Percentiles rank a stretch among this genome's conserved stretches.
Conservation (phyloP, 2,888 invertebrate species). For the Tuta absoluta region DNA sequence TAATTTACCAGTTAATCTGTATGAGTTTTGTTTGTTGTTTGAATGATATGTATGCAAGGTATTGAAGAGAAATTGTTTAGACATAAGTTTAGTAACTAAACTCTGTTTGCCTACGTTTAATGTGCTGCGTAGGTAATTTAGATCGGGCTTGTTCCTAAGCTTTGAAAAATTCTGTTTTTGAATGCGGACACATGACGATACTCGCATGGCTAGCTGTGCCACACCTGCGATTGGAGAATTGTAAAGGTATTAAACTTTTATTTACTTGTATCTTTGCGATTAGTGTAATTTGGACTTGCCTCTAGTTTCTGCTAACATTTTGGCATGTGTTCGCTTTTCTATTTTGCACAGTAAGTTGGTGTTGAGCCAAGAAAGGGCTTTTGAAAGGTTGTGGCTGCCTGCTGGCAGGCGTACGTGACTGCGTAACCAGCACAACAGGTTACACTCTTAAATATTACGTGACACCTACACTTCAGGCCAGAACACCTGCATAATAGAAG, state of each 20-base stretch:
- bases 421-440: not conserved
- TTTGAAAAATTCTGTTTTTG: not conserved
- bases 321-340: not conserved
- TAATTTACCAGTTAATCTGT: not conserved
- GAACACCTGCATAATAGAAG: not conserved
- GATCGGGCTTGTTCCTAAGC: not conserved
- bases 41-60: not conserved
- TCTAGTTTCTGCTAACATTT: not conserved
- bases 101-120: not conserved
- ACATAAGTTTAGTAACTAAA: not conserved
- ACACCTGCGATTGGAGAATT: not conserved
- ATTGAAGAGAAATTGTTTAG: not conserved
- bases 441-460: not conserved
- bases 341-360: constrained; percentile 7
- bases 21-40: not conserved
- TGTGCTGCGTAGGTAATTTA: not conserved
- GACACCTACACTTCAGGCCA: not conserved
- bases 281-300: not conserved
- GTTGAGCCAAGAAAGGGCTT: not conserved
- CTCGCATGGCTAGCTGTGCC: not conserved
- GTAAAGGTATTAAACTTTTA: not conserved
- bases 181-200: not conserved
- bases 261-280: not conserved
- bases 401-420: not conserved
- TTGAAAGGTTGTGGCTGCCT: not conserved